Conservation (phyloP, 2,113 vertebrate species). For the Prunella fulvescens region DNA sequence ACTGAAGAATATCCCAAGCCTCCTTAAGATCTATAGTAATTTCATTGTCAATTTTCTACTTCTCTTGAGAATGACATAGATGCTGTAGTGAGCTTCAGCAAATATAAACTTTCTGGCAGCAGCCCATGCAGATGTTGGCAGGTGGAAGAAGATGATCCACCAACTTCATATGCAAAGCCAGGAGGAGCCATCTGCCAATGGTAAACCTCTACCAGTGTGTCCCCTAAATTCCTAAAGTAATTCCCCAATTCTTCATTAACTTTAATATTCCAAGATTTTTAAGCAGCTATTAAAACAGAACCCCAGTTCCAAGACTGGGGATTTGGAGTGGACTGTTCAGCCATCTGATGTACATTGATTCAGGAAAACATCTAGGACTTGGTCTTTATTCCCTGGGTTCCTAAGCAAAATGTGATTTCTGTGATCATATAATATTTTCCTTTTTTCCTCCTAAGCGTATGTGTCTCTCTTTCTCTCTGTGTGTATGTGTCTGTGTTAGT, state of each 20-base stretch:
- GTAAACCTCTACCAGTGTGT: neutral
- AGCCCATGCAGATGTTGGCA: neutral
- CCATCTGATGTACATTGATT: neutral
- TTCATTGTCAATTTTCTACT: neutral
- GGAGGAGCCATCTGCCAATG: neutral
- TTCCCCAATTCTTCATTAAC: neutral
- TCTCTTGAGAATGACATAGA: neutral
- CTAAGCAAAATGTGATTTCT: neutral
- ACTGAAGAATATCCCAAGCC: neutral
- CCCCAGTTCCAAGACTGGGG: neutral
- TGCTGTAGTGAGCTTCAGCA: neutral
- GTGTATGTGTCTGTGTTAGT: neutral
- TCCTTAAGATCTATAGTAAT: neutral
- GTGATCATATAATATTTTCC: neutral
- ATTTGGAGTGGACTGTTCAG: neutral
- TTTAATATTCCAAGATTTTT: neutral
- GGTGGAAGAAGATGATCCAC: neutral
- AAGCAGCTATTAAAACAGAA: neutral
- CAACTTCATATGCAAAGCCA: neutral
- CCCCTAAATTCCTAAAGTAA: neutral
- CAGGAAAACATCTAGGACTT: neutral
- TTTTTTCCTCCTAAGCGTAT: neutral
- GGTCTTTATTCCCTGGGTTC: neutral
- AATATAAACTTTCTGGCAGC: neutral
- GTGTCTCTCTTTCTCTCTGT: neutral